Evolutionary conservation across 2,797 vertebrate genomes (phyloP), one percentile per base, ranked within the genome.

Genomic region (Phoebastria nigripes): DNA sequence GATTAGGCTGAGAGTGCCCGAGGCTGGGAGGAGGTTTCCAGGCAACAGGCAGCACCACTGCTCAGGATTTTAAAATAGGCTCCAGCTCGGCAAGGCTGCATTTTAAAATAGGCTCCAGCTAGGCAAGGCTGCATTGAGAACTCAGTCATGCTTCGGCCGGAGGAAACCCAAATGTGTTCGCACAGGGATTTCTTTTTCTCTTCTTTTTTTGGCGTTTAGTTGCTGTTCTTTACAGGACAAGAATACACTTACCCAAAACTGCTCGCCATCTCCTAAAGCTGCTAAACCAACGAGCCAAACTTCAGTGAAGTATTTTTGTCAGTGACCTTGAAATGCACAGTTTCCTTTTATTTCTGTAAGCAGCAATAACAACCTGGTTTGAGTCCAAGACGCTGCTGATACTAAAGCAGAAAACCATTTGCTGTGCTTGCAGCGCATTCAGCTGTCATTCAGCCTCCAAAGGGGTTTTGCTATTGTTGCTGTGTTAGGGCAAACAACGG

Each of bases 21-120:
- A 88, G 93, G 93, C 94, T 93, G 88, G 69, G 73, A 90, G 71
- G 55, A 89, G 33, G 92, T 93, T 95, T 66, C 97, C 94, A 96
- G 65, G 95, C 94, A 95, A 97, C 82, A 84, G 93, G 74, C 80
- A 95, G 89, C 78, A 93, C 83, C 77, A 9, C 63, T 71, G 73
- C 52, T 79, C 6, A 0, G 35, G 85, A 82, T 90, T 89, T 90
- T 80, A 62, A 84, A 95, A 89, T 58, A 91, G 87, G 44, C 39
- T 71, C 52, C 89, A 42, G 63, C 65, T 71, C 51, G 18, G 74
- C 62, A n/a, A 90, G 61, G 90, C 89, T 66, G 82, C 66, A 67
- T 82, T 87, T 91, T 79, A 49, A 59, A 93, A 77, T 63, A 87
- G 82, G 26, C 33, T 63, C 67, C 90, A 84, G 59, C 55, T 28